Evolutionary conservation across 2,888 invertebrate species (phyloP), one percentile per base, ranked within the genome.

Genomic region (Achlya flavicornis): DNA sequence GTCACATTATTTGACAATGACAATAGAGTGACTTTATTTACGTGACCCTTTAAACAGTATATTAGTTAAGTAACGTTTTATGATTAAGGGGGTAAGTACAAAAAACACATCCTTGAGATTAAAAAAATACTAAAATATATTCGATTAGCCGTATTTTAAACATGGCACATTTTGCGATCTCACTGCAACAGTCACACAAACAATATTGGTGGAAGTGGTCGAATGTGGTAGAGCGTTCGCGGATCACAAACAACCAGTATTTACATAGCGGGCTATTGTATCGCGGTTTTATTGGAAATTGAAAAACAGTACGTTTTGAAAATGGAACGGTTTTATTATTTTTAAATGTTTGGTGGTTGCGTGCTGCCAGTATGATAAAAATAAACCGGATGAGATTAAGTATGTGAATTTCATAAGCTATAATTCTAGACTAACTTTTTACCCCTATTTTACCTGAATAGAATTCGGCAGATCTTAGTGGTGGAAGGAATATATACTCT

Each of bases 161-260:
- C 10, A 19, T 19, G 19, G 19, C n/a, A 10, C 10, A 19, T 14
- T 19, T 16, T 10, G 3, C 19, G 10, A 7, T 3, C 19, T 53
- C 12, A 11, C 41, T 12, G 19, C 53, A 16, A n/a, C 19, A 19
- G n/a, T n/a, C 53, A 53, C 41, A 41, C 1, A 38, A 38, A 53
- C 2, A 53, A 53, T 53, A 53, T 53, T 53, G 16, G 10, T 16
- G 5, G 53, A 19, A 19, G 53, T 16, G 6, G 16, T 53, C 53
- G 10, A 53, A 53, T 19, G 53, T 53, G 53, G 53, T 53, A 3
- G 6, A 46, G 16, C 48, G 16, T 48, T 16, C 48, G 48, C 48
- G 48, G 16, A 48, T 61, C 46, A 43, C 61, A 64, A n/a, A 64
- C 61, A 38, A 64, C 61, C 63, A 53, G 35, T 61, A 60, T 63